Percentiles rank a stretch among this genome's conserved stretches.
These are phyloP conservation scores for Phaenicophaeus curvirostris DNA, from an alignment of 2,797 vertebrate genomes.

Conservation along the genomic window DNA sequence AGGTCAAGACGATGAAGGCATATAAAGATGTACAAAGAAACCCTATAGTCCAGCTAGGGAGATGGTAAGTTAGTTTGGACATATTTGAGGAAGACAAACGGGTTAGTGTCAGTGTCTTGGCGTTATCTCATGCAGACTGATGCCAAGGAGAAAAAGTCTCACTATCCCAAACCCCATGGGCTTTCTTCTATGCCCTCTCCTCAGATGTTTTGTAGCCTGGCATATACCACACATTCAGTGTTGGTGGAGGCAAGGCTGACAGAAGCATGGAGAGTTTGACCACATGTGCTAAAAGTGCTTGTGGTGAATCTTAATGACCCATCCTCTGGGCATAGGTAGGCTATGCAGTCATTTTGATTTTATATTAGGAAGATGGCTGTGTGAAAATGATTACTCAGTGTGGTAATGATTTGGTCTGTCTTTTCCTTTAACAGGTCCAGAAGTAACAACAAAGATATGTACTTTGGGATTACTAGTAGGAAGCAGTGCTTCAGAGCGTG, in stretches of 20 bases:
- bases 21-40: not conserved
- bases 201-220: not conserved
- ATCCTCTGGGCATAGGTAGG: not conserved
- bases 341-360: not conserved
- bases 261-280: not conserved
- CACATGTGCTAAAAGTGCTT: not conserved
- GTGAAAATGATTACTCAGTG: not conserved
- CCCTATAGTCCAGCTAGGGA: not conserved
- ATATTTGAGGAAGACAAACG: not conserved
- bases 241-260: not conserved
- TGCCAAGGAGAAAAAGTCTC: not conserved
- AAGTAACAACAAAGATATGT: not conserved
- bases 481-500: not conserved
- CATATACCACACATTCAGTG: rapidly evolving
- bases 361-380: not conserved
- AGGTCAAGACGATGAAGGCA: not conserved
- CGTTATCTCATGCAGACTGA: not conserved
- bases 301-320: not conserved
- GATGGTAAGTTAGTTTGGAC: not conserved
- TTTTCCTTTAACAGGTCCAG: not conserved
- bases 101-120: not conserved
- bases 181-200: not conserved
- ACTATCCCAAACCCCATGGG: rapidly evolving
- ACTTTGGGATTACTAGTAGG: not conserved
- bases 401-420: not conserved